These are phyloP conservation scores for Lithobates sylvaticus DNA, from an alignment of 2,797 vertebrate genomes.

Conservation along the genomic window DNA sequence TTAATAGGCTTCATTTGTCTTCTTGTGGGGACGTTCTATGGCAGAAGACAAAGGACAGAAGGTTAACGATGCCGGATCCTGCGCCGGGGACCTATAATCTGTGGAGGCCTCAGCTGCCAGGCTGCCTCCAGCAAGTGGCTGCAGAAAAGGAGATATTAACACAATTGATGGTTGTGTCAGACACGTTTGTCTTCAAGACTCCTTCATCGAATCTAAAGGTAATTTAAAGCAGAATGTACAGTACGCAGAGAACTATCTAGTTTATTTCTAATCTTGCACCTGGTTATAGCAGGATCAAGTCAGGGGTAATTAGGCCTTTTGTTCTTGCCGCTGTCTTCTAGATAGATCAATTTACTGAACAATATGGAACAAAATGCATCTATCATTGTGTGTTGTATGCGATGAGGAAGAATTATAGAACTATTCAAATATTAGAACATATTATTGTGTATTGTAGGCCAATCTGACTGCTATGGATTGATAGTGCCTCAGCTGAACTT, in stretches of 20 bases:
- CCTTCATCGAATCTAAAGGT: constrained; percentile 38
- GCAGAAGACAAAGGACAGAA: constrained; percentile 43
- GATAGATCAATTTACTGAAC: not conserved
- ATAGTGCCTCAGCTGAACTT: too few relatives aligned
- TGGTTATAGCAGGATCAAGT: constrained; percentile 5
- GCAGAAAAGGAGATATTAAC: constrained; percentile 35
- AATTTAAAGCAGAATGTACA: constrained; percentile 29
- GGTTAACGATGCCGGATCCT: constrained; percentile 36
- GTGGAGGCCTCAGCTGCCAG: constrained; percentile 17
- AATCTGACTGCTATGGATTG: too few relatives aligned
- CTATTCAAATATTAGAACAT: too few relatives aligned
- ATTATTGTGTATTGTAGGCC: too few relatives aligned
- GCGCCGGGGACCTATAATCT: constrained; percentile 40
- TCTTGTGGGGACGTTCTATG: constrained; percentile 24
- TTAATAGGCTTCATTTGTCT: constrained; percentile 56
- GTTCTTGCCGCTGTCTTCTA: too few relatives aligned
- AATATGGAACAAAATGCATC: not conserved
- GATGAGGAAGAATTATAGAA: too few relatives aligned
- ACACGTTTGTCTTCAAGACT: constrained; percentile 28
- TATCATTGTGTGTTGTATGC: not conserved
- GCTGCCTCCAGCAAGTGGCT: constrained; percentile 23
- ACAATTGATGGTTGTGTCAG: constrained; percentile 47
- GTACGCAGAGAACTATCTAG: not conserved
- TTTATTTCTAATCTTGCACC: not conserved
- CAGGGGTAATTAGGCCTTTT: constrained; percentile 3